Evolutionary conservation across 2,888 invertebrate genomes (phyloP).

Genomic region (Prosapia bicincta): DNA sequence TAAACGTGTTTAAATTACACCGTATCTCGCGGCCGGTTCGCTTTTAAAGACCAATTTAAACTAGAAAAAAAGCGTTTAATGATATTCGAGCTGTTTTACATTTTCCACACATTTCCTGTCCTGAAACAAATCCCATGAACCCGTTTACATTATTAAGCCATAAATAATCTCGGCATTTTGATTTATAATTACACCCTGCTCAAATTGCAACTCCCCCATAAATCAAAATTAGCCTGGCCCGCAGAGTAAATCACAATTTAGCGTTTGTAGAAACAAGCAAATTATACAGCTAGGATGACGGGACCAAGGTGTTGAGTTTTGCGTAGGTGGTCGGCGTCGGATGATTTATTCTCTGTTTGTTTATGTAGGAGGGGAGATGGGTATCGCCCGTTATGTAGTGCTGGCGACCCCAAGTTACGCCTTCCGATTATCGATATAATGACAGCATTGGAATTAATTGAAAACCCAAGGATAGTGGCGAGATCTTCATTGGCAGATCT

Average conservation of each 20-base stretch:
- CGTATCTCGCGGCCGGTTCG: no score
- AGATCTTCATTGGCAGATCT: slow-evolving; percentile 1
- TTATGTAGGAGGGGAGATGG: background rate
- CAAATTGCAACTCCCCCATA: background rate
- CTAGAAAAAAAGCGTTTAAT: no score
- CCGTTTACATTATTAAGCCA: background rate
- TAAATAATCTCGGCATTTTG: background rate
- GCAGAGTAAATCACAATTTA: background rate
- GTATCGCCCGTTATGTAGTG: background rate
- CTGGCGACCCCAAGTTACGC: background rate
- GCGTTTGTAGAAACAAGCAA: background rate
- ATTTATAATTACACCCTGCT: background rate
- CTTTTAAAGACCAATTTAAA: no score
- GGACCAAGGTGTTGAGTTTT: background rate
- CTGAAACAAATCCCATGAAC: background rate
- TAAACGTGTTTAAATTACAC: no score
- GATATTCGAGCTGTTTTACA: background rate
- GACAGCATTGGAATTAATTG: background rate
- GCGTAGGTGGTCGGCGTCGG: background rate
- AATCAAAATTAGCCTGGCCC: background rate
- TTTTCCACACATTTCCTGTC: background rate
- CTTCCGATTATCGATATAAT: background rate
- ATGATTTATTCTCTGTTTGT: background rate
- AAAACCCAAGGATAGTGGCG: background rate
- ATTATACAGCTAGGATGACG: background rate